Evolutionary conservation across 2,113 vertebrate genomes (phyloP).

Genomic region (Turdus rufiventris): DNA sequence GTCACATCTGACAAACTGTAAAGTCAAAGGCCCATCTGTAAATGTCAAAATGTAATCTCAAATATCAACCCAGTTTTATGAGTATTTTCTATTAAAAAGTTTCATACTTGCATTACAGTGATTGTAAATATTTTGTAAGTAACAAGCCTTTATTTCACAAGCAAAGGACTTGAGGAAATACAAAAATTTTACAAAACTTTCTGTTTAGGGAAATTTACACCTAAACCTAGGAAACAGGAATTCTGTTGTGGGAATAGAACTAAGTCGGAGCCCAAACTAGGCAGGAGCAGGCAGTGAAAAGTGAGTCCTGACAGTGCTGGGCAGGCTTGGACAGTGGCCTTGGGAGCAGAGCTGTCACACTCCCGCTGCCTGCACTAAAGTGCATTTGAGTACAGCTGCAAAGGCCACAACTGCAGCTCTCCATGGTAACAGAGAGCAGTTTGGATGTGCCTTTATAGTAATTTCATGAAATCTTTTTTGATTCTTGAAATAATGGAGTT

Average conservation of each 20-base stretch:
- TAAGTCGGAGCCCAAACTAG: not conserved
- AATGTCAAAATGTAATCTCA: not conserved
- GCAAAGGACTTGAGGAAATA: not conserved
- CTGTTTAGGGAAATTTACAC: not conserved
- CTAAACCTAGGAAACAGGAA: rapidly evolving
- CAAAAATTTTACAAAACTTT: not conserved
- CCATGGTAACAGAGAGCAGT: not conserved
- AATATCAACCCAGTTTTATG: not conserved
- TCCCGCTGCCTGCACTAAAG: not conserved
- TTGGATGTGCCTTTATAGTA: not conserved
- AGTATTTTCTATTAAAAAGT: not conserved
- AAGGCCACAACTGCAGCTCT: not conserved
- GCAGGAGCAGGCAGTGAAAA: not conserved
- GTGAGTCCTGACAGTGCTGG: rapidly evolving
- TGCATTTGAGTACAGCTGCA: not conserved
- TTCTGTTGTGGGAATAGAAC: rapidly evolving
- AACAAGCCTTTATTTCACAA: not conserved
- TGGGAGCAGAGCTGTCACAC: not conserved
- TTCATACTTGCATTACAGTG: not conserved
- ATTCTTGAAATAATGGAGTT: not conserved
- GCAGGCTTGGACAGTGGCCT: not conserved
- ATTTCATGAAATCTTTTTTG: not conserved
- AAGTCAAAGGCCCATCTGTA: not conserved
- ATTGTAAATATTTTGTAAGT: not conserved
- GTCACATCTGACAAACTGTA: not conserved